These are phyloP conservation scores for Drosophila stalkeri DNA, from an alignment of 2,888 invertebrate genomes.

Conservation along the genomic window DNA sequence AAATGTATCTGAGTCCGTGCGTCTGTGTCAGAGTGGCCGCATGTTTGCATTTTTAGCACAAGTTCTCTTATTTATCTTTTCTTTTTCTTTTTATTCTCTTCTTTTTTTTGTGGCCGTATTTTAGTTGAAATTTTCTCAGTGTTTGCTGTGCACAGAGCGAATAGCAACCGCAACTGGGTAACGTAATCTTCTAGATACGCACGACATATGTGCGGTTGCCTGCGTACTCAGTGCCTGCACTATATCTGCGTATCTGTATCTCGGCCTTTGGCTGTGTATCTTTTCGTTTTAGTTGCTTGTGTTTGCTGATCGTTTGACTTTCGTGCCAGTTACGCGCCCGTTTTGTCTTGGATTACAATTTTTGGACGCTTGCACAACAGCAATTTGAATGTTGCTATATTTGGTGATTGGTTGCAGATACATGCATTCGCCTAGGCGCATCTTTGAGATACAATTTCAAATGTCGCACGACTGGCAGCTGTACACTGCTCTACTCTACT, in stretches of 20 bases:
- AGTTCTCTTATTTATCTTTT: slow-evolving; percentile 43
- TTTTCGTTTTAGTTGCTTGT: background rate
- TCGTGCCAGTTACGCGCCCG: slow-evolving; percentile 49
- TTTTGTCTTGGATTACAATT: slow-evolving; percentile 49
- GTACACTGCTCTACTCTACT: background rate
- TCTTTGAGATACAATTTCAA: slow-evolving; percentile 17
- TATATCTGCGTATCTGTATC: slow-evolving; percentile 41
- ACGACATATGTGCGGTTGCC: slow-evolving; percentile 55
- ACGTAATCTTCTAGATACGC: slow-evolving; percentile 76
- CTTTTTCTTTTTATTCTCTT: slow-evolving; percentile 1
- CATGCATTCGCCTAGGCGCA: slow-evolving; percentile 4
- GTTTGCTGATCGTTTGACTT: slow-evolving; percentile 9
- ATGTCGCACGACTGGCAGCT: slow-evolving; percentile 1
- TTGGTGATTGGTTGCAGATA: slow-evolving; percentile 3
- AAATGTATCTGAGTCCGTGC: slow-evolving; percentile 42
- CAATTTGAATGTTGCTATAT: slow-evolving; percentile 17
- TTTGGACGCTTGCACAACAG: slow-evolving; percentile 35
- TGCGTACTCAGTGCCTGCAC: slow-evolving; percentile 25
- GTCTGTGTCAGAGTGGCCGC: slow-evolving; percentile 55
- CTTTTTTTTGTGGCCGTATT: slow-evolving; percentile 49
- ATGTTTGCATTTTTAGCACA: slow-evolving; percentile 80
- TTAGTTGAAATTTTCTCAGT: slow-evolving; percentile 47
- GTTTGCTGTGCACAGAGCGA: slow-evolving; percentile 8
- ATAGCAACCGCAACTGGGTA: slow-evolving; percentile 63
- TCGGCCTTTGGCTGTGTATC: slow-evolving; percentile 26